These are phyloP conservation scores for Nasonovia ribisnigri DNA, from an alignment of 2,888 invertebrate genomes.

Conservation along the genomic window DNA sequence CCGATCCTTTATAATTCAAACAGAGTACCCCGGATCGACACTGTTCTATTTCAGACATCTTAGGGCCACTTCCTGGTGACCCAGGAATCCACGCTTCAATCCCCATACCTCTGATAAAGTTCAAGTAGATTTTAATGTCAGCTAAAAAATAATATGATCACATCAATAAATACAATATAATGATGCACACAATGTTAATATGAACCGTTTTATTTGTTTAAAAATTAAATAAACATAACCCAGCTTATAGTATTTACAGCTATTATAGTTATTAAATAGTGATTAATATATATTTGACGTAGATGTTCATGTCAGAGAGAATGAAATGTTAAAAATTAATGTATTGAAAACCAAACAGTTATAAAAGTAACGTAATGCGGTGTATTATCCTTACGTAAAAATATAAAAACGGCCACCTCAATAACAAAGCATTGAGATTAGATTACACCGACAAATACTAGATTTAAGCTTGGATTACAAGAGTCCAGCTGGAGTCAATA, in stretches of 20 bases:
- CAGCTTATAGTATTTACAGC: not conserved
- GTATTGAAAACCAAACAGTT: not conserved
- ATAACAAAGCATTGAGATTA: not conserved
- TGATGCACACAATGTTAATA: not conserved
- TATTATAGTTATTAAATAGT: too few relatives aligned
- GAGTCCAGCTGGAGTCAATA: not conserved
- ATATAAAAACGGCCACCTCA: not conserved
- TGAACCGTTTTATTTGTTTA: not conserved
- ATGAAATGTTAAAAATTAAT: not conserved
- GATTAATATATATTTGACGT: not conserved
- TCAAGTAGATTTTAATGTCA: not conserved
- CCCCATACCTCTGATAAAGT: not conserved
- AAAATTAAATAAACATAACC: not conserved
- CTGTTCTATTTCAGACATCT: not conserved
- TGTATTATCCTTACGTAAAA: not conserved
- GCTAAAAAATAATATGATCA: not conserved
- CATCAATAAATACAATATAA: not conserved
- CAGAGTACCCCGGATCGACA: slow-evolving; percentile 21
- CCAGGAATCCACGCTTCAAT: slow-evolving; percentile 39
- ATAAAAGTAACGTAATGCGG: not conserved
- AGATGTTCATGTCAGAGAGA: not conserved
- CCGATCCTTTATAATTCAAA: not conserved
- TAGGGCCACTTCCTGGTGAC: not conserved
- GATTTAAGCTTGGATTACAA: not conserved
- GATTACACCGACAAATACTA: not conserved